Base-by-base conservation (phyloP, 2,888 invertebrate genomes). In the Nysson spinosus region DNA sequence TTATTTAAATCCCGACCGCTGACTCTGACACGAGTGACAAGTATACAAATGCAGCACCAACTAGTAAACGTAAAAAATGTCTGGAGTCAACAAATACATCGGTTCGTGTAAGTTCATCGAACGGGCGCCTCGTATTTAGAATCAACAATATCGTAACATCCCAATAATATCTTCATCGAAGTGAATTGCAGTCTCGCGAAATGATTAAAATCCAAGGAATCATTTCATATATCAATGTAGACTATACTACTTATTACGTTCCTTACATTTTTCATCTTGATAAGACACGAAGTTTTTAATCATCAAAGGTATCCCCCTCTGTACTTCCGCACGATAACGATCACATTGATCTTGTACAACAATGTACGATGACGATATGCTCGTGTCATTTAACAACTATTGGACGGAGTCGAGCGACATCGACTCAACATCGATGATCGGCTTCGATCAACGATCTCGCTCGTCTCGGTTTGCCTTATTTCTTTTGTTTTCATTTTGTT, bases 381-480 rank as follows among this genome's bases (percentile, higher is more conserved):
- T 51, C 64, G 67, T 70, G 57, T 51, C 69, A 68, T 56, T 76
- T 77, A 76, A 76, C 60, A 77, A 72, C 58, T 74, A 77, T 55
- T 76, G 77, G 76, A 77, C 80, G 76, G 77, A 77, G 77, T 73
- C 76, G 78, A 78, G 75, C 78, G 62, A 73, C 65, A 63, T 72
- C 65, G 67, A 39, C 60, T 43, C 50, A 39, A 19, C 55, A 49
- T 49, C 44, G 37, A 50, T 42, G 44, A 12, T 52, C 35, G 9
- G 6, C 28, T 40, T 14, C 12, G 19, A 34, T 63, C 62, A 54
- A 34, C 69, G 65, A 68, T 63, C 49, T 66, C 69, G 74, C 65
- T 75, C 63, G 65, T 76, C 70, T 75, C 72, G 67, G 56, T 49
- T 61, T n/a, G n/a, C n/a, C n/a, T 19, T 19, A n/a, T 39, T 39